Evolutionary conservation across 2,113 vertebrate species (phyloP).

Genomic region (Halcyon senegalensis): DNA sequence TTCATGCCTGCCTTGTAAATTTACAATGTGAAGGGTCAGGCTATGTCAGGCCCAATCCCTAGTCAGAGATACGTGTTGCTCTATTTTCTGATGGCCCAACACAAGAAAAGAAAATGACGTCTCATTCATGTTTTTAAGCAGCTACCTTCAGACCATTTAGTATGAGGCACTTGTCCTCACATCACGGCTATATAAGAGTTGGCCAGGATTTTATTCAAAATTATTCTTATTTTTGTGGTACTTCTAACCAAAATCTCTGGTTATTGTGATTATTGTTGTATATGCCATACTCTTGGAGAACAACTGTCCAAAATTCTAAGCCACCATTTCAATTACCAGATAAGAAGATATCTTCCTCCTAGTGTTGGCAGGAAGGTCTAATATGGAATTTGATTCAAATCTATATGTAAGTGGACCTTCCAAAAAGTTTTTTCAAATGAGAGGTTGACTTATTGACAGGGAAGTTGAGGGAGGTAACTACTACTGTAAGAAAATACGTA

Average conservation of each 20-base stretch:
- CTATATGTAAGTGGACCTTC: background rate
- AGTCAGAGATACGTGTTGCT: background rate
- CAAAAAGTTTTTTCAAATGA: background rate
- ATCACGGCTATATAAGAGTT: background rate
- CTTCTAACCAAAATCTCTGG: background rate
- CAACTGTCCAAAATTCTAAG: background rate
- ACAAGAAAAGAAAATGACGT: background rate
- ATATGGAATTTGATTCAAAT: background rate
- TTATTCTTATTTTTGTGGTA: background rate
- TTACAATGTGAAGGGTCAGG: background rate
- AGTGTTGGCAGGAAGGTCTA: background rate
- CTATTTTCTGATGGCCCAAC: background rate
- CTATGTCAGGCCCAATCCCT: rapidly evolving
- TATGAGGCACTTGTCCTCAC: background rate
- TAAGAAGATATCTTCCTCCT: background rate
- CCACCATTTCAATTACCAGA: background rate
- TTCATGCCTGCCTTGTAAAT: background rate
- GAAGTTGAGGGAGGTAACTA: background rate
- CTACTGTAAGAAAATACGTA: background rate
- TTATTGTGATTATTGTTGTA: background rate
- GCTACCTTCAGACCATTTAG: background rate
- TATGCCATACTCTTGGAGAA: background rate
- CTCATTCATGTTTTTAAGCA: background rate
- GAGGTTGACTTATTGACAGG: background rate
- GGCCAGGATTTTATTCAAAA: background rate